These are phyloP conservation scores for Petromus typicus DNA, from an alignment of 2,113 vertebrate species.

Conservation along the genomic window DNA sequence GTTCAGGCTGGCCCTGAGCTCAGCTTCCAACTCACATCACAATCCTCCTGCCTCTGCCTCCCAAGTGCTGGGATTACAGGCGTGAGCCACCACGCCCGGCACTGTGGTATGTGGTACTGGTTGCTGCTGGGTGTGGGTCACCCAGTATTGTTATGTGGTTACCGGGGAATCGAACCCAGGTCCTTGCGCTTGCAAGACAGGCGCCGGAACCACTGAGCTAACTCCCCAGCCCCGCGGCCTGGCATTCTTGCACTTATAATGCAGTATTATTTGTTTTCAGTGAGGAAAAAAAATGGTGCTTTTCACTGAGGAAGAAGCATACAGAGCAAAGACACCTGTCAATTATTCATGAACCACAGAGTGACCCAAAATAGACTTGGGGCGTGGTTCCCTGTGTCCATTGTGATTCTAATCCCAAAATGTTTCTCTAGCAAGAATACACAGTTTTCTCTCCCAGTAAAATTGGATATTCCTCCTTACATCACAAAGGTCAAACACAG, in stretches of 20 bases:
- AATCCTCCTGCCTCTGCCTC: no score
- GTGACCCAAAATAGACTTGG: background rate
- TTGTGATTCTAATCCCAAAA: background rate
- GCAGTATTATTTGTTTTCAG: background rate
- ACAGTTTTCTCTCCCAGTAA: constrained; percentile 2
- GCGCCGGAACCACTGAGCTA: no score
- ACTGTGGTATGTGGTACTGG: no score
- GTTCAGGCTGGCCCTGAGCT: no score
- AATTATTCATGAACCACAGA: background rate
- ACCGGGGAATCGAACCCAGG: no score
- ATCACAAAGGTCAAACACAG: background rate
- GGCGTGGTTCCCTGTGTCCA: background rate
- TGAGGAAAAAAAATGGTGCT: background rate
- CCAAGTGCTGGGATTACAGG: no score
- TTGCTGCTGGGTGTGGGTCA: no score
- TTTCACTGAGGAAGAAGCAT: background rate
- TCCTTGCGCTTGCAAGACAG: no score
- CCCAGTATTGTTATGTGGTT: no score
- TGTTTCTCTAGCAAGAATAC: background rate
- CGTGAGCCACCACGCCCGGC: no score
- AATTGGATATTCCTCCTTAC: background rate
- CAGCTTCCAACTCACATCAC: no score
- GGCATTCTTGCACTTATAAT: background rate
- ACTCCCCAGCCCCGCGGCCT: no score
- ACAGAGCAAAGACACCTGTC: background rate